phyloP scores from a whole-genome alignment of 2,888 invertebrate species.

The Pasiphila rectangulata region DNA sequence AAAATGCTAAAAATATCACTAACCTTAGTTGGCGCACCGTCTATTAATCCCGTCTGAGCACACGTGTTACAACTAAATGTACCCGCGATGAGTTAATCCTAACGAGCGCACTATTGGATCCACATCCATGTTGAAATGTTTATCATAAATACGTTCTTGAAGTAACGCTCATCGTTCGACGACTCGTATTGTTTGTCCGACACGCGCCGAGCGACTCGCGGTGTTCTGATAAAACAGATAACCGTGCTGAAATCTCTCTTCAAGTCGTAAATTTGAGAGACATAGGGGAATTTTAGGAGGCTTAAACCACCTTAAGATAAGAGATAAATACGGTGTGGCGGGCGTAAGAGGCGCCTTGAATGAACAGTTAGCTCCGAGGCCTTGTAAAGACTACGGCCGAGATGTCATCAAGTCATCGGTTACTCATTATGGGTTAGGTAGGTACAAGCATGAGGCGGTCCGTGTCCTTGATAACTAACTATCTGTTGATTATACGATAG shows the following conservation, averaged over 20 bases:
- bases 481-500: constrained; percentile 16
- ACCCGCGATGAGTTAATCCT: constrained; percentile 29
- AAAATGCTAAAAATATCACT: constrained; percentile 43
- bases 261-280: constrained; percentile 74
- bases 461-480: constrained; percentile 16
- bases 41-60: constrained; percentile 44
- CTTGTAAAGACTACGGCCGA: constrained; percentile 27
- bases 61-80: constrained; percentile 37
- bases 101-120: constrained; percentile 42
- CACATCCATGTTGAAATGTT: constrained; percentile 35
- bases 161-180: constrained; percentile 37
- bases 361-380: constrained; percentile 44
- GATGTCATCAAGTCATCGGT: constrained; percentile 27
- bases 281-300: constrained; percentile 73
- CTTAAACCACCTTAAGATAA: constrained; percentile 77
- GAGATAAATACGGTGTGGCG: constrained; percentile 66
- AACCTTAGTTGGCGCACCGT: constrained; percentile 46
- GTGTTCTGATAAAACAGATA: constrained; percentile 75
- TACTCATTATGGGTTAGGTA: constrained; percentile 19
- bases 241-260: constrained; percentile 72
- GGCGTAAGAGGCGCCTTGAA: constrained; percentile 53
- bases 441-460: constrained; percentile 7
- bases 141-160: constrained; percentile 39
- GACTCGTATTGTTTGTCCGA: constrained; percentile 54
- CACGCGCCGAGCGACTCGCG: constrained; percentile 54